Evolutionary conservation across 2,888 invertebrate genomes (phyloP).

Genomic region (Noctua janthina): DNA sequence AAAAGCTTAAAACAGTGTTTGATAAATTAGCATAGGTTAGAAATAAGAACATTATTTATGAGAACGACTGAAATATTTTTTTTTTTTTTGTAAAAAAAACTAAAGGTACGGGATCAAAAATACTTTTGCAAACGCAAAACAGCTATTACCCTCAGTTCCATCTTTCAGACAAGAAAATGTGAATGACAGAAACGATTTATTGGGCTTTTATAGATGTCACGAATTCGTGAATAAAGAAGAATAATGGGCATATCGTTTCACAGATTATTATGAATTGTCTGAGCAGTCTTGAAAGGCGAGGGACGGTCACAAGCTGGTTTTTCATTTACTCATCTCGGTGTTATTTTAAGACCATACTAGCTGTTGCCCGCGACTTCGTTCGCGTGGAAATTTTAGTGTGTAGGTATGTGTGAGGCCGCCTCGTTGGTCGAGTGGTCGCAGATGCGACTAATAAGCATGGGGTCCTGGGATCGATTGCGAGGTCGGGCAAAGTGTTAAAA

Average conservation of each 20-base stretch:
- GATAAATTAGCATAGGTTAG: too few relatives aligned
- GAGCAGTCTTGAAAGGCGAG: constrained; percentile 2
- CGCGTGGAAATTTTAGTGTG: too few relatives aligned
- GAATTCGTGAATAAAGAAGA: constrained; percentile 45
- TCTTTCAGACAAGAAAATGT: constrained; percentile 30
- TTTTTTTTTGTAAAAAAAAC: not conserved
- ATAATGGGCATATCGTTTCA: constrained; percentile 50
- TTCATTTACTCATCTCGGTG: not conserved
- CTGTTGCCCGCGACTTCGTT: too few relatives aligned
- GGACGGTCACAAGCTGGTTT: not conserved
- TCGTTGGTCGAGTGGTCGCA: too few relatives aligned
- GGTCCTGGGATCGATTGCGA: too few relatives aligned
- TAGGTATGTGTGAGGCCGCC: too few relatives aligned
- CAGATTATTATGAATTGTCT: constrained; percentile 40
- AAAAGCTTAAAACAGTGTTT: too few relatives aligned
- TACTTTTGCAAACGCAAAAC: not conserved
- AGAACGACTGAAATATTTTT: not conserved
- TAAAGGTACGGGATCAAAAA: not conserved
- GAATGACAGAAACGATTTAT: constrained; percentile 49
- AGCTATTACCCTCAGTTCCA: constrained; percentile 25
- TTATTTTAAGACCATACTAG: not conserved
- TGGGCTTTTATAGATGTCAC: constrained; percentile 53
- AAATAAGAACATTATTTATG: not conserved
- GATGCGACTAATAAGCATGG: too few relatives aligned
- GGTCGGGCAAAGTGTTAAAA: too few relatives aligned